Evolutionary conservation across 2,888 invertebrate genomes (phyloP), one percentile per base, ranked within the genome.

Genomic region (Branchellion lobata): DNA sequence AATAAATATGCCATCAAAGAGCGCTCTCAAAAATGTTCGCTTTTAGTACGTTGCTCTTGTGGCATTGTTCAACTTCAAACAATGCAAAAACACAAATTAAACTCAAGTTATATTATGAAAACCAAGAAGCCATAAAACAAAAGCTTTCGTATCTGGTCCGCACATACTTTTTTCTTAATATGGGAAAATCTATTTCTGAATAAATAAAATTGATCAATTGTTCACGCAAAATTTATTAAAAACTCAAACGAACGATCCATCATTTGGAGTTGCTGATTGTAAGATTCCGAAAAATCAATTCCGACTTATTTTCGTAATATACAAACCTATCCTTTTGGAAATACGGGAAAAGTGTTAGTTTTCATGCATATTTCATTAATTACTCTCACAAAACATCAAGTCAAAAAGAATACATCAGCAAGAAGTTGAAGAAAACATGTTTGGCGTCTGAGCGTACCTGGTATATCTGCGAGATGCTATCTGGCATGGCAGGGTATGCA

Each of bases 1-100:
- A 57, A 57, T 57, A 57, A 57, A 57, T 57, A 57, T 57, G 8
- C 24, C 61, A 57, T 57, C 61, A 57, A 57, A 57, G 61, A 57
- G 21, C 40, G 40, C 40, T 40, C 40, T 40, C 40, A 40, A 40
- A 40, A 40, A 5, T 40, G 40, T 40, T 40, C 40, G 40, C 5
- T 40, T 40, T 40, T 40, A 40, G 40, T 40, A 40, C 40, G 5
- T 40, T 40, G 40, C 40, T 40, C 40, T 40, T 14, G 40, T 8
- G 40, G 40, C 14, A 40, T 40, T 40, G 40, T 40, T 40, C 40
- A 14, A 40, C 5, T 40, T 40, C 40, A 40, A 40, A 40, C 40
- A 40, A 8, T 18, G 5, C n/a, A 57, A 57, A 57, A 57, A 57
- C 11, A 5, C 61, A 57, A 24, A 18, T 57, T 57, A 8, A 40